A percentile compares a stretch with the other conserved stretches of the same genome.
Evolutionary conservation across 2,113 vertebrate species (phyloP).

Genomic region (Electrona antarctica): DNA sequence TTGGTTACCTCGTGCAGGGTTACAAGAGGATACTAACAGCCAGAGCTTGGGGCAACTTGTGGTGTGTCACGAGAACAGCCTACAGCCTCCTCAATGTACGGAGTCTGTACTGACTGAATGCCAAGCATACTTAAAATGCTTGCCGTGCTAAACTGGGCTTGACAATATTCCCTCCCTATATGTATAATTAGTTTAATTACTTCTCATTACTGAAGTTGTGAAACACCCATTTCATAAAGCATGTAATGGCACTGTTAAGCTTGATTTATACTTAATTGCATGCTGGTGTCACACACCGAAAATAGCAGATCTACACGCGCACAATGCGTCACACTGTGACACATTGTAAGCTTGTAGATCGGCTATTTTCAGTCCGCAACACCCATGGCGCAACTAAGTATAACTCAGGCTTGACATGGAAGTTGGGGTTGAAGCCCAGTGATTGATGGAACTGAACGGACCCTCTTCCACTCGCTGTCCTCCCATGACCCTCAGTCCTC

Average conservation of each 20-base stretch:
- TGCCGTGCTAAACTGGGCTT: background rate
- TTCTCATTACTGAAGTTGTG: background rate
- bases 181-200: background rate
- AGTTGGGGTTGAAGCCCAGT: slow-evolving; percentile 4
- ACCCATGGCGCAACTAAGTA: background rate
- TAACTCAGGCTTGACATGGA: background rate
- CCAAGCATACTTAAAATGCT: slow-evolving; percentile 17
- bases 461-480: background rate
- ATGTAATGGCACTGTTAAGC: background rate
- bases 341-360: no score
- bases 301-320: no score
- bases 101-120: slow-evolving; percentile 34
- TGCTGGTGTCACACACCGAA: no score
- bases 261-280: no score
- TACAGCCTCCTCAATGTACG: slow-evolving; percentile 27
- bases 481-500: slow-evolving; percentile 1
- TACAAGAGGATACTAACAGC: slow-evolving; percentile 56
- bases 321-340: no score
- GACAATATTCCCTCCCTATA: background rate
- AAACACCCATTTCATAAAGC: background rate
- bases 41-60: slow-evolving; percentile 44
- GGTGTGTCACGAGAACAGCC: slow-evolving; percentile 35
- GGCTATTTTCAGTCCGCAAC: background rate
- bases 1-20: slow-evolving; percentile 36
- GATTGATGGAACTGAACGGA: slow-evolving; percentile 20